Evolutionary conservation across 2,888 invertebrate species (phyloP), one percentile per base, ranked within the genome.

Genomic region (Melieria picta): DNA sequence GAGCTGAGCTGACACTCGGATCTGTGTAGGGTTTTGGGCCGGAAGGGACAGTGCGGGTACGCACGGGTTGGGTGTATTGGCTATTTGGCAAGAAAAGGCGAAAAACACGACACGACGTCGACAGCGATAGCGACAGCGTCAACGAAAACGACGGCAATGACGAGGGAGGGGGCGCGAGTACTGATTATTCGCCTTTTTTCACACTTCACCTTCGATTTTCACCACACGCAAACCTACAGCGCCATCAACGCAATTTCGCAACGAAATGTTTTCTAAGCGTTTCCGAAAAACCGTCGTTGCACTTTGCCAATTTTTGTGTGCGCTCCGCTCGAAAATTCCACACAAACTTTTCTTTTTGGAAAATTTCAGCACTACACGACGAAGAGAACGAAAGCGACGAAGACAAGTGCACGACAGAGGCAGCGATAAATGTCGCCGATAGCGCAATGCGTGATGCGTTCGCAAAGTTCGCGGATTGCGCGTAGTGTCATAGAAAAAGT

Each of bases 61-160:
- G 30, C 30, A 30, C 30, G 30, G 30, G 30, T 30, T 30, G 30
- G 30, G 30, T 30, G 30, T 30, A 30, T 30, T 30, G 30, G 30
- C 30, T 30, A 30, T 30, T 66, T 48, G 66, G 66, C 66, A 66
- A 66, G 66, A 66, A 58, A 58, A 58, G 58, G 66, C 66, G 48
- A 66, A 66, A 65, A 66, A 46, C 55, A 46, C 56, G 50, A 48
- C 48, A 58, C 60, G 50, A 43, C 58, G 66, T 66, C 48, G 66
- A 58, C 58, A 66, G 58, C 43, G 30, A 30, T 30, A 30, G 30
- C 30, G 30, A 30, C 30, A 30, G 30, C 30, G 30, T 30, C 30
- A 30, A 30, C 30, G 30, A 2, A 30, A 30, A 30, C 30, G 30
- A 30, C 3, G 30, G 30, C 30, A 30, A 30, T 30, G 30, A 30